These are phyloP conservation scores for Trissolcus basalis DNA, from an alignment of 1,140 invertebrate species.

Conservation along the genomic window DNA sequence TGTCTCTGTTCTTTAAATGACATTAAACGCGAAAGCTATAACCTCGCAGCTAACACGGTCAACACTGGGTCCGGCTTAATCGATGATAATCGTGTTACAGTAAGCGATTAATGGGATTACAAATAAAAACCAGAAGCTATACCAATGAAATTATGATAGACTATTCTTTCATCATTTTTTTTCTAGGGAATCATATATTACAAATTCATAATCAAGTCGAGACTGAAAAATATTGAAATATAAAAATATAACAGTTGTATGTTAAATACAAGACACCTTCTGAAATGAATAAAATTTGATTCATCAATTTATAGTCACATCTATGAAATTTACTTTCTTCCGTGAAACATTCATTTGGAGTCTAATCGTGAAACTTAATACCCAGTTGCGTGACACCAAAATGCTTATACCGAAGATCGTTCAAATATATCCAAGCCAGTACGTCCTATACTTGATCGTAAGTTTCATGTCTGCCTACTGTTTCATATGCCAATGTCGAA, in stretches of 20 bases:
- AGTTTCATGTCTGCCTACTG: slow-evolving; percentile 53
- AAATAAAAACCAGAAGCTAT: slow-evolving; percentile 12
- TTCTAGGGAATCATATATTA: no score
- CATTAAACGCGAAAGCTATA: slow-evolving; percentile 25
- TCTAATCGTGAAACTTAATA: not conserved
- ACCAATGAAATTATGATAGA: not conserved
- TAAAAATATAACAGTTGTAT: no score
- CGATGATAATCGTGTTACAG: slow-evolving; percentile 30
- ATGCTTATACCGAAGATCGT: not conserved
- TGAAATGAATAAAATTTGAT: no score
- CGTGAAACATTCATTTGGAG: no score
- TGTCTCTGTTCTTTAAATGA: slow-evolving; percentile 46
- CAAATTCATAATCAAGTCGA: no score
- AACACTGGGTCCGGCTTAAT: slow-evolving; percentile 21
- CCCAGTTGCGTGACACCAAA: not conserved
- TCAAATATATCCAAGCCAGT: not conserved
- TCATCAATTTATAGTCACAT: no score
- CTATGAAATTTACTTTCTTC: no score
- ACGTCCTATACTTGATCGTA: slow-evolving; percentile 14
- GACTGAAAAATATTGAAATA: no score
- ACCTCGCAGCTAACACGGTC: slow-evolving; percentile 20
- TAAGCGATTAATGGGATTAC: slow-evolving; percentile 16
- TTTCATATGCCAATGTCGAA: slow-evolving; percentile 64
- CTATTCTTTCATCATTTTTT: not conserved
- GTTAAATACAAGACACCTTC: no score